Conservation (phyloP, 2,113 vertebrate genomes). For the Caretta caretta region DNA sequence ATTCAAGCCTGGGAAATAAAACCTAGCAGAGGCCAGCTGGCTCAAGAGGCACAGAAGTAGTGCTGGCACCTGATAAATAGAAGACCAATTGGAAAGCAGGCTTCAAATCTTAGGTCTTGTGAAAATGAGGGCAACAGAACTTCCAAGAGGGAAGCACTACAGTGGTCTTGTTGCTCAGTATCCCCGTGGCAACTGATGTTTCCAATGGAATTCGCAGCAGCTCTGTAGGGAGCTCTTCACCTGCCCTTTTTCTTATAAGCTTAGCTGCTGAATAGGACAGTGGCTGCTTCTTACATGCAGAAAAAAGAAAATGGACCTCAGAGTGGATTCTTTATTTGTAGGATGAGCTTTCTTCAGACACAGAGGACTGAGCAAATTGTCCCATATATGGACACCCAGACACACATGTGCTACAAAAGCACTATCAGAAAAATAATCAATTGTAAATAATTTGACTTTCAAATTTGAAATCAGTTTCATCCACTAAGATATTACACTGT, state of each 20-base stretch:
- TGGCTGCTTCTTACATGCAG: fast-evolving
- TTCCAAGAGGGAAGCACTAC: not conserved
- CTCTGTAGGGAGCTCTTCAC: not conserved
- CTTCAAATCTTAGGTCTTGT: not conserved
- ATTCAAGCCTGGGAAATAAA: fast-evolving
- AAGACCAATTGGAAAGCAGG: not conserved
- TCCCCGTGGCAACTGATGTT: not conserved
- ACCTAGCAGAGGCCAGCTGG: not conserved
- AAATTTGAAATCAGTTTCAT: not conserved
- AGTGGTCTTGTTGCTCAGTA: fast-evolving
- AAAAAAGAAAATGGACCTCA: not conserved
- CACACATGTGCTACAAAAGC: not conserved
- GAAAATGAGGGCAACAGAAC: not conserved
- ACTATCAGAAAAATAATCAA: not conserved
- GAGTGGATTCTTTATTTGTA: not conserved
- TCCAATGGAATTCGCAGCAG: not conserved
- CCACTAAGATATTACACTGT: fast-evolving
- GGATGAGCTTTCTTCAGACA: not conserved
- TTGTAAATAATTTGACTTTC: not conserved
- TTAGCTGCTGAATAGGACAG: fast-evolving
- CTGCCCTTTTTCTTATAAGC: not conserved
- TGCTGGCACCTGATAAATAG: not conserved
- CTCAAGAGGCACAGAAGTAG: not conserved
- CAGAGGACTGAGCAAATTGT: not conserved
- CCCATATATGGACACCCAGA: not conserved